Evolutionary conservation across 2,888 invertebrate genomes (phyloP), one percentile per base, ranked within the genome.

Genomic region (Kuschelorhynchus macadamiae): DNA sequence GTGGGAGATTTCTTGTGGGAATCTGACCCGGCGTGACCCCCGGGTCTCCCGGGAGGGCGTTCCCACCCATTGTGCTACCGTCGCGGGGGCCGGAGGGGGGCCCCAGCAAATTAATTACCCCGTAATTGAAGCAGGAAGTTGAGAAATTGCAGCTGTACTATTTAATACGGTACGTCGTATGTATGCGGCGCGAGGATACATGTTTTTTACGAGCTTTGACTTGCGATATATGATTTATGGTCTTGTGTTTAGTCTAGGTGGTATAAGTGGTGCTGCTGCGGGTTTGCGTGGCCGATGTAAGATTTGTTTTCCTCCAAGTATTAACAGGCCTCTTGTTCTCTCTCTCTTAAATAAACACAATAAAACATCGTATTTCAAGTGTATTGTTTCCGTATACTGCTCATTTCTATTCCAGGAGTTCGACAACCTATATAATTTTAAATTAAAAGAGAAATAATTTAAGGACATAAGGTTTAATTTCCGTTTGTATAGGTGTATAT

Each of bases 1-100:
- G 83, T 83, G 83, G 83, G 83, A 83, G 81, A 82, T 82, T 83
- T 83, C 83, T 82, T 82, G 81, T 83, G 83, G 82, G 83, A 83
- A 83, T 80, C 76, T 82, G 83, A 83, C 82, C 83, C 76, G 78
- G 63, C 81, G 82, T 63, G 56, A 53, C 62, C 67, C 82, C 82
- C 82, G 81, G 41, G 46, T 80, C 81, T 80, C 81, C 81, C 77
- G 81, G 82, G 82, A 77, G 81, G 83, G 82, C 82, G 82, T 83
- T 83, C 83, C 82, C 83, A 83, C 77, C 82, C 44, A 67, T 67
- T 67, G 67, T 67, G 47, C 49, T 55, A 67, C 56, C 55, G 57
- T 39, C 60, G 66, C 59, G 71, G 75, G 73, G 73, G 75, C 64
- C 65, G 56, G 67, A 75, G 77, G 61, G 52, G 76, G 72, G 67